Evolutionary conservation across 2,797 vertebrate genomes (phyloP), one percentile per base, ranked within the genome.

Genomic region (Melanotaenia pygmaea): DNA sequence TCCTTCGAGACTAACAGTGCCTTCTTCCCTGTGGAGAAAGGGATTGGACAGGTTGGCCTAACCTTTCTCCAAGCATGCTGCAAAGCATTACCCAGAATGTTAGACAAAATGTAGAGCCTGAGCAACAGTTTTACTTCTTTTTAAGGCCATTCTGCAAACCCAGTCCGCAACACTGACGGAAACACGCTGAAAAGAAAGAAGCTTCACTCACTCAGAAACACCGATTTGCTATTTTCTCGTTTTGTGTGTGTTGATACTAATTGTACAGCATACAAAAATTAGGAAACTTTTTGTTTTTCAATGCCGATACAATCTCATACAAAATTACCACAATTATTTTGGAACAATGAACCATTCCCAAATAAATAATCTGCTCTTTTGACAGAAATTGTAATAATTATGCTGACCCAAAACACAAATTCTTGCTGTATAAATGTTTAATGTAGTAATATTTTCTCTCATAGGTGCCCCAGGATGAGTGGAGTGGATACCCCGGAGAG

Each of bases 381-480:
- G 45, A n/a, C 45, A 40, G 38, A 13, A 40, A 13, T 14, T 5
- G 38, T 40, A 40, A 40, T 40, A 13, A 40, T 4, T 22, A 50
- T n/a, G 7, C 2, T n/a, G 45, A 50, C 45, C 7, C 8, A 50
- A 50, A 50, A 47, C 43, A 20, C 43, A 20, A 20, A 18, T 47
- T 47, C 43, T 47, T 47, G 5, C 18, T n/a, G 18, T 47, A 45
- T 3, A 43, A 43, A 45, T 20, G 5, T 16, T 45, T 20, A 50
- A 50, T 50, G 7, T 50, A 50, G 20, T 50, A 9, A 50, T 50
- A 50, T 50, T 50, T 30, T 47, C 18, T 32, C 4, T 9, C n/a
- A 54, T 84, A 99, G 98, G 98, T 99, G 86, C 98, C 98, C 93
- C 97, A 98, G 92, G 98, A 99, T 67, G 98, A 99, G 82, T 99